Percentiles rank a stretch among this genome's conserved stretches.
Evolutionary conservation across 2,113 vertebrate genomes (phyloP).

Genomic region (Brachirus orientalis): DNA sequence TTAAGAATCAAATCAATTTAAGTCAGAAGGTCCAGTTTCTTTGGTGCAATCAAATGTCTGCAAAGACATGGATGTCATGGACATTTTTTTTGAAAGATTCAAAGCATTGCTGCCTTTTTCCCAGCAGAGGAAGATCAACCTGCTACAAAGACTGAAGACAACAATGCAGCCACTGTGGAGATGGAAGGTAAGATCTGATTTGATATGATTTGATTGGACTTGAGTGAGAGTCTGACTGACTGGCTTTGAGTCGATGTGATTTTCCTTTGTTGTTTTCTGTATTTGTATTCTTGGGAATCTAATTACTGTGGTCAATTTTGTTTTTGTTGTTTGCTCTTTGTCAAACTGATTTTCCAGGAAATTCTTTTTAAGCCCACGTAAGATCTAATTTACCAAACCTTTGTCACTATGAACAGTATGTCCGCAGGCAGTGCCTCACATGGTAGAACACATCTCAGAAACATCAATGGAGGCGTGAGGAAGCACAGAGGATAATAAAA

Average conservation of each 20-base stretch:
- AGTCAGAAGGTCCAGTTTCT: neutral
- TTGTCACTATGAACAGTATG: slow-evolving; percentile 14
- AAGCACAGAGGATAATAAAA: slow-evolving; percentile 1
- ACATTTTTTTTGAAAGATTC: neutral
- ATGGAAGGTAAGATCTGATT: slow-evolving; percentile 70
- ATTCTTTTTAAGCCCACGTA: slow-evolving; percentile 35
- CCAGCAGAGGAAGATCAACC: slow-evolving; percentile 50
- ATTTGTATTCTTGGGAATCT: slow-evolving; percentile 33
- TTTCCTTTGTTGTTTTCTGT: slow-evolving; percentile 19
- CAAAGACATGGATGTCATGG: neutral
- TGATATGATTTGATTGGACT: slow-evolving; percentile 38
- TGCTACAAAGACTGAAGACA: slow-evolving; percentile 36
- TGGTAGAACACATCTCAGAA: neutral
- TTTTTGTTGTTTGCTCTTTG: slow-evolving; percentile 34
- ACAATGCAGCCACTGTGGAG: slow-evolving; percentile 43
- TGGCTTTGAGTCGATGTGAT: slow-evolving; percentile 30
- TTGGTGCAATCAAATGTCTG: too few relatives aligned
- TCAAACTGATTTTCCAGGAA: slow-evolving; percentile 14
- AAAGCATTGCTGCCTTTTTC: slow-evolving; percentile 20
- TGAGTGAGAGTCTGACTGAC: slow-evolving; percentile 40
- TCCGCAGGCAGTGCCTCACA: neutral
- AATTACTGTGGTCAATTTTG: slow-evolving; percentile 15
- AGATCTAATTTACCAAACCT: slow-evolving; percentile 10
- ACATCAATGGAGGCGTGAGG: slow-evolving; percentile 8
- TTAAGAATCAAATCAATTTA: slow-evolving; percentile 1